A percentile compares a stretch with the other conserved stretches of the same genome.
These are phyloP conservation scores for Campodea augens DNA, from an alignment of 1,140 invertebrate species.

Conservation along the genomic window DNA sequence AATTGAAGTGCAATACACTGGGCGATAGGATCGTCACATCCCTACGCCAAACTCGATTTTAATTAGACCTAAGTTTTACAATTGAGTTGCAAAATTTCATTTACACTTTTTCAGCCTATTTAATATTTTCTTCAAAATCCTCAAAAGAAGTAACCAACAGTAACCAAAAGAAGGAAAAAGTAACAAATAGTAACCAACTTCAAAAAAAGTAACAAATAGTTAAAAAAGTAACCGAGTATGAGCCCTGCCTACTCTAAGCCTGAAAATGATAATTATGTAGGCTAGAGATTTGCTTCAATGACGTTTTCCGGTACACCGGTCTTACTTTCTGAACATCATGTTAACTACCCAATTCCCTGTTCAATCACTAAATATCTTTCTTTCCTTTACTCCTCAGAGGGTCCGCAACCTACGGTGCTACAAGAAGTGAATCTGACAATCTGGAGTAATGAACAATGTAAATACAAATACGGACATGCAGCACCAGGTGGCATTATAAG, in stretches of 20 bases:
- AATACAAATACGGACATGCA: conserved; percentile 56
- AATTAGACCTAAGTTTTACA: too few species aligned
- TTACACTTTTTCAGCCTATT: too few species aligned
- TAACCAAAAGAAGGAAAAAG: too few species aligned
- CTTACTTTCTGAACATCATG: not conserved
- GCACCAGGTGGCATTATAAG: conserved; percentile 73
- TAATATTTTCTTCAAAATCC: too few species aligned
- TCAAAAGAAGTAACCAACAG: too few species aligned
- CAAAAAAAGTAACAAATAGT: too few species aligned
- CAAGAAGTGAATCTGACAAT: conserved; percentile 68
- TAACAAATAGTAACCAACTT: too few species aligned
- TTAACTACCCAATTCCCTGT: not conserved
- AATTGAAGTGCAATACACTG: too few species aligned
- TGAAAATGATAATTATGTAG: conserved; percentile 5
- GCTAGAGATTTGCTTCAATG: not conserved
- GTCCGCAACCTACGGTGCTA: conserved; percentile 53
- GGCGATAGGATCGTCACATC: too few species aligned
- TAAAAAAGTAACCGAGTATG: too few species aligned
- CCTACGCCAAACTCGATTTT: too few species aligned
- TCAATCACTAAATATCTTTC: not conserved
- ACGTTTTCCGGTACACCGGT: not conserved
- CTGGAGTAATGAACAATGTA: conserved; percentile 60
- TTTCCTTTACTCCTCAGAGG: conserved; percentile 31
- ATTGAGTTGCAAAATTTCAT: too few species aligned
- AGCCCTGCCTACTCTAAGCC: not conserved